Conservation (phyloP, 2,113 vertebrate genomes). For the Pristiophorus japonicus region DNA sequence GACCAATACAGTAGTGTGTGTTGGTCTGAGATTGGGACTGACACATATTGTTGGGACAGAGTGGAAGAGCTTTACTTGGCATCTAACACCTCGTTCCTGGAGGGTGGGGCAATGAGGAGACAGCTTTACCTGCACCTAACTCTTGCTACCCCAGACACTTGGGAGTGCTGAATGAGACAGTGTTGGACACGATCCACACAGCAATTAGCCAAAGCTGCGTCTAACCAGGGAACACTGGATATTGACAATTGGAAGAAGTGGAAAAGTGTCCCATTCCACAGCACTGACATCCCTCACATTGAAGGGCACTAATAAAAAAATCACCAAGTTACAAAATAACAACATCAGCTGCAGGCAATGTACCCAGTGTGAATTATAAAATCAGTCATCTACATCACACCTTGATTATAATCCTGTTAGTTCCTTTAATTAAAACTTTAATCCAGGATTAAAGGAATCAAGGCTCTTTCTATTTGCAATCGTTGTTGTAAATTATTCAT, state of each 20-base stretch:
- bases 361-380: background rate
- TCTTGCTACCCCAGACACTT: background rate
- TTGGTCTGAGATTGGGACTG: background rate
- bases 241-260: background rate
- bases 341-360: background rate
- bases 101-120: too few relatives aligned
- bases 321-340: background rate
- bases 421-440: conserved; percentile 10
- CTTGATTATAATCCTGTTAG: background rate
- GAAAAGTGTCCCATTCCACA: background rate
- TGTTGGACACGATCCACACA: background rate
- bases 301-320: too few relatives aligned
- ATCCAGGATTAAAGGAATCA: background rate
- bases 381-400: background rate
- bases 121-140: too few relatives aligned
- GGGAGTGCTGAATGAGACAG: background rate
- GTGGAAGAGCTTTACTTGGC: background rate
- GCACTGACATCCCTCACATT: background rate
- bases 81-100: background rate
- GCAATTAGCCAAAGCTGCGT: too few relatives aligned
- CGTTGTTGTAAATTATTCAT: conserved; percentile 27
- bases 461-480: background rate
- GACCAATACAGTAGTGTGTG: background rate
- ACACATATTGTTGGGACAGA: background rate
- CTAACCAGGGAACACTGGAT: background rate